Base-by-base conservation (phyloP, 2,888 invertebrate genomes). In the Drosophila cognata region DNA sequence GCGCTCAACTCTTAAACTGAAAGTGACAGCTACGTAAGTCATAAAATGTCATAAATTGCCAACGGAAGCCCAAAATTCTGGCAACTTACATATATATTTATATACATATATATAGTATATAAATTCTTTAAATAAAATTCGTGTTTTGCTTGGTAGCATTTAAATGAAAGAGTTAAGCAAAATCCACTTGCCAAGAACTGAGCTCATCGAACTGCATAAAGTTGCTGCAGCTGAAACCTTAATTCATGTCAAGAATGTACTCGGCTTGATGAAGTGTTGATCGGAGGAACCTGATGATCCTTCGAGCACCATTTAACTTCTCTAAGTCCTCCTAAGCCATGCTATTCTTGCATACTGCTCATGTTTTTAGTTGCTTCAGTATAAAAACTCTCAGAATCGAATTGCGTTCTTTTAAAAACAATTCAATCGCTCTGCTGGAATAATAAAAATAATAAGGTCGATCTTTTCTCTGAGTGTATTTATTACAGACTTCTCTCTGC, bases 11-110 rank as follows among this genome's bases (percentile, higher is more conserved):
- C 68, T 2, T 41, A 77, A 68, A 66, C 57, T 58, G 55, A 77
- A 72, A 81, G 65, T 79, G 81, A 72, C 77, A 79, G 73, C 60
- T 51, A 64, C 73, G 73, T 73, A 64, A 81, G 77, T 77, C 81
- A 73, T 81, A 81, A 76, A 81, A 77, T 80, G 62, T 55, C 46
- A 21, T 61, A 80, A 79, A 71, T 62, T 68, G 71, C 71, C 41
- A 80, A 55, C 28, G 35, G 66, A 63, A 56, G 36, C 18, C 28
- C 18, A 38, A 33, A 21, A 31, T 18, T 50, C 46, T 46, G 7
- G 21, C 46, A 16, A 46, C 21, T 21, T 21, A 16, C 13, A 46
- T 0, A n/a, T 5, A 10, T 10, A 41, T 4, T 1, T 36, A 36
- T 16, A 36, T 36, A 63, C 35, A 50, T 38, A 41, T 33, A 46